Conservation (phyloP, 2,888 invertebrate species). For the Myopa testacea region DNA sequence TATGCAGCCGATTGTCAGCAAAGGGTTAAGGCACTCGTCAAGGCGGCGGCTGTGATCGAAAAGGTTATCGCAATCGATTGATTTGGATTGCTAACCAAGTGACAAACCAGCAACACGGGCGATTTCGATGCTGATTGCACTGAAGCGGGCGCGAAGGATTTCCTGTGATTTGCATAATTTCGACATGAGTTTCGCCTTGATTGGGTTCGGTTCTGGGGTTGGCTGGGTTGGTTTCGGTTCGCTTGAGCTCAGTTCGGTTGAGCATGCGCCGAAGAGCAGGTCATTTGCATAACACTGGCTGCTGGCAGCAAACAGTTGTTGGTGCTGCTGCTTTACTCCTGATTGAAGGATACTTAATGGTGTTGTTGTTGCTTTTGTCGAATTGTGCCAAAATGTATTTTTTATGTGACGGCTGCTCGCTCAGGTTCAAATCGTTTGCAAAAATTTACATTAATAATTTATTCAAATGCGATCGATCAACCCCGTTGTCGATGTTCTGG, state of each 20-base stretch:
- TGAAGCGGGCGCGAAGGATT: conserved; percentile 21
- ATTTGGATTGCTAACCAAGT: conserved; percentile 55
- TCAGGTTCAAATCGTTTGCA: conserved; percentile 33
- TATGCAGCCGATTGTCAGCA: not conserved
- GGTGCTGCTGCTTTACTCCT: conserved; percentile 34
- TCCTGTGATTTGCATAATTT: conserved; percentile 57
- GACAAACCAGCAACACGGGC: conserved; percentile 51
- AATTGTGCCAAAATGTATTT: conserved; percentile 59
- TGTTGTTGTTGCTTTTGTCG: conserved; percentile 17
- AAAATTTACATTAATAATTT: conserved; percentile 35
- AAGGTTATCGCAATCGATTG: conserved; percentile 28
- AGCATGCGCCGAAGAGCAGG: conserved; percentile 54
- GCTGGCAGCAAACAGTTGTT: conserved; percentile 40
- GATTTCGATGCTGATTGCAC: conserved; percentile 30
- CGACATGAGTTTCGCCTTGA: conserved; percentile 45
- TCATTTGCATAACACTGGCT: conserved; percentile 64
- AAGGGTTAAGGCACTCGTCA: conserved; percentile 1
- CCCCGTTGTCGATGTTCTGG: not conserved
- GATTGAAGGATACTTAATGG: conserved; percentile 10
- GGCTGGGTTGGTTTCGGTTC: conserved; percentile 40
- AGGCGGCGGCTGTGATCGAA: not conserved
- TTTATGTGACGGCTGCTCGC: conserved; percentile 46
- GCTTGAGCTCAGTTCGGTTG: conserved; percentile 47
- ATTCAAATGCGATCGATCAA: conserved; percentile 30
- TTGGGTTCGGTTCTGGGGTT: conserved; percentile 53